A percentile compares a stretch with the other conserved stretches of the same genome.
Evolutionary conservation across 1,140 invertebrate species (phyloP).

Genomic region (Drosophila suzukii): DNA sequence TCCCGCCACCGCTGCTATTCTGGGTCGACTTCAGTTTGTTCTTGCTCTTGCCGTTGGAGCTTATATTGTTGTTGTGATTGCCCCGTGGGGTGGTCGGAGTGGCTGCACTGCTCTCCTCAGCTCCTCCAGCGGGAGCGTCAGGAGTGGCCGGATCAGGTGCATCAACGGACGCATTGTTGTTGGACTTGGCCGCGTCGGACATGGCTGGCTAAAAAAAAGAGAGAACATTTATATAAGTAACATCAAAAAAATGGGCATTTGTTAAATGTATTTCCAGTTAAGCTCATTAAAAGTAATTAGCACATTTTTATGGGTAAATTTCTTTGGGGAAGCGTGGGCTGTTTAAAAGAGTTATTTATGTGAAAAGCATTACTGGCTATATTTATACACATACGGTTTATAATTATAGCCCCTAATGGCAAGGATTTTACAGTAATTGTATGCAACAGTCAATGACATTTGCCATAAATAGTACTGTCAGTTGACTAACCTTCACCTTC

Average conservation of each 20-base stretch:
- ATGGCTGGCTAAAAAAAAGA: slow-evolving; percentile 39
- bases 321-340: background rate
- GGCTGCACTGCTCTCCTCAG: slow-evolving; percentile 16
- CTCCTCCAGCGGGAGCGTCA: slow-evolving; percentile 17
- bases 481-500: background rate
- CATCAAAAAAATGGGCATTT: too few species aligned
- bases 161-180: slow-evolving; percentile 58
- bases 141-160: slow-evolving; percentile 17
- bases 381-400: background rate
- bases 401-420: slow-evolving; percentile 4
- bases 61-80: slow-evolving; percentile 68
- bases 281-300: background rate
- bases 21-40: slow-evolving; percentile 75
- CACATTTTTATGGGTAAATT: background rate
- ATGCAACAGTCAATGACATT: slow-evolving; percentile 36
- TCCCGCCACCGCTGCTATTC: slow-evolving; percentile 68
- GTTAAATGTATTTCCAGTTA: background rate
- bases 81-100: slow-evolving; percentile 31
- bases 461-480: slow-evolving; percentile 13
- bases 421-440: slow-evolving; percentile 9
- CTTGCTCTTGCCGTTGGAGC: slow-evolving; percentile 31
- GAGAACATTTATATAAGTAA: background rate
- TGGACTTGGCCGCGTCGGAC: slow-evolving; percentile 66
- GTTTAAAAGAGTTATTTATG: slow-evolving; percentile 2
- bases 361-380: background rate